A percentile compares a stretch with the other conserved stretches of the same genome.
Evolutionary conservation across 1,140 invertebrate genomes (phyloP).

Genomic region (Drosophila varians): DNA sequence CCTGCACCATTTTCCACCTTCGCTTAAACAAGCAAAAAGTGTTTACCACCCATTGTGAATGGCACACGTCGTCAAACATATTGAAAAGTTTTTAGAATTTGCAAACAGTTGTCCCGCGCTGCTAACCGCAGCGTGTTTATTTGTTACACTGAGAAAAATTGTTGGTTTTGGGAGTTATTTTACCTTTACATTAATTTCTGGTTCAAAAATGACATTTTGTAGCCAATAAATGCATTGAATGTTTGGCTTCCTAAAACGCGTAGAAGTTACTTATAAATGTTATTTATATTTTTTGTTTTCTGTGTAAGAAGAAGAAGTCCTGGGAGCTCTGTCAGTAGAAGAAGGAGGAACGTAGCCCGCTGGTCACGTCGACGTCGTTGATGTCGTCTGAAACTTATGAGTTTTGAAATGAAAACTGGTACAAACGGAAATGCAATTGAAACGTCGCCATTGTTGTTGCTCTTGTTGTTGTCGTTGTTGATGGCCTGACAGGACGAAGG

Average conservation of each 20-base stretch:
- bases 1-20: constrained; percentile 23
- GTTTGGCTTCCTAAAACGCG: too few species aligned
- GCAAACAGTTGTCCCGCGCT: constrained; percentile 72
- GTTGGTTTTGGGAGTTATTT: too few species aligned
- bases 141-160: not conserved
- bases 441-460: constrained; percentile 73
- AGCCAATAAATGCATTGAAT: too few species aligned
- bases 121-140: constrained; percentile 54
- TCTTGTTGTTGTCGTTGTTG: constrained; percentile 41
- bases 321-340: not conserved
- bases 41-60: constrained; percentile 48
- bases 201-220: too few species aligned
- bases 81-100: constrained; percentile 80
- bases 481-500: constrained; percentile 44
- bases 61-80: constrained; percentile 64
- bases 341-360: constrained; percentile 30
- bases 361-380: constrained; percentile 71
- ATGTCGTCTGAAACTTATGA: constrained; percentile 77
- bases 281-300: not conserved
- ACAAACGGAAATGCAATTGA: constrained; percentile 82
- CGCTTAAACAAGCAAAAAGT: constrained; percentile 35
- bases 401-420: constrained; percentile 82
- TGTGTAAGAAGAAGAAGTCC: constrained; percentile 17
- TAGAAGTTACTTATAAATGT: not conserved
- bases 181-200: too few species aligned